Base-by-base conservation (phyloP, 2,113 vertebrate species). In the Petrocephalus zakoni region DNA sequence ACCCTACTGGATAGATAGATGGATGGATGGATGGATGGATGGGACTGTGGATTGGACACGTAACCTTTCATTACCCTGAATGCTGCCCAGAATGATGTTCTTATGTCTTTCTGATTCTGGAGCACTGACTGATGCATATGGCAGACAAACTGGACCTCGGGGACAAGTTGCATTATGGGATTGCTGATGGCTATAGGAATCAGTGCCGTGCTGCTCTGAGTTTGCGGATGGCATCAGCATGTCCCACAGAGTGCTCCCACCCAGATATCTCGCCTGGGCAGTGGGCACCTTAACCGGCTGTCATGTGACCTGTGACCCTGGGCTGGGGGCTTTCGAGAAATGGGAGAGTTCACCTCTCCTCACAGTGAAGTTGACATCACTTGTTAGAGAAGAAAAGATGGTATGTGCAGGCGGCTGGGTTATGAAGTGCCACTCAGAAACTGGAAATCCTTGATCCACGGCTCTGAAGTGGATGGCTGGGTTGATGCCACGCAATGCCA, bases 391-490 rank as follows among this genome's bases (percentile, higher is more conserved):
- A 61, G 6, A 61, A 61, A 61, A 61, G 58, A n/a, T 58, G 56
- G 8, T 61, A 21, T 61, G 21, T 61, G 58, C 58, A n/a, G 58
- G 22, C 2, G 58, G n/a, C 9, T 7, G 58, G n/a, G n/a, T n/a
- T 22, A 64, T n/a, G 75, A 56, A 88, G 51, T 17, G 0, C 15
- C 49, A 68, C 21, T 52, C 83, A 46, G 7, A 88, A 29, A 47
- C 61, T 5, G 13, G 15, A 75, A 37, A 37, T 34, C 49, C 75
- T 72, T 55, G 34, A 58, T 83, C 25, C 85, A 87, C 58, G 58
- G 61, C 58, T 75, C 29, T 37, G 68, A 75, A 82, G 64, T 25
- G 46, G 58, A 47, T 89, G 88, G 88, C 87, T 90, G 68, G 51
- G n/a, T 55, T 21, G 51, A 91, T 75, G 72, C 75, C 51, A 64